Percentiles rank a stretch among this genome's conserved stretches.
Conservation (phyloP, 1,140 invertebrate genomes). For the Zaprionus africanus region DNA sequence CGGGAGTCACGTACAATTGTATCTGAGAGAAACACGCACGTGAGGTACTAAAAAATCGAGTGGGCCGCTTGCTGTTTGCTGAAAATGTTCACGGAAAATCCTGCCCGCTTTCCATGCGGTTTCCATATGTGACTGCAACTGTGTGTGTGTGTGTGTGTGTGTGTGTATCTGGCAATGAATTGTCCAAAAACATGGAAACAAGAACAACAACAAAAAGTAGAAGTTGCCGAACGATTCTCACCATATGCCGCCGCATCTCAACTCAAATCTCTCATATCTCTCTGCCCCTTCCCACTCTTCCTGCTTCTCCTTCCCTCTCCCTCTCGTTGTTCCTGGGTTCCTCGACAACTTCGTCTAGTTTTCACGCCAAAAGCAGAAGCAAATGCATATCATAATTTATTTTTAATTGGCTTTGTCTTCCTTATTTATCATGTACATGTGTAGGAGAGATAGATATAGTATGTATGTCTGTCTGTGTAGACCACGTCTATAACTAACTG, state of each 20-base stretch:
- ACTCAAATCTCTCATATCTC: constrained; percentile 41
- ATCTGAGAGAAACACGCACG: constrained; percentile 27
- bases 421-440: constrained; percentile 55
- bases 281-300: background rate
- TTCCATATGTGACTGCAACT: constrained; percentile 30
- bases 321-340: constrained; percentile 6
- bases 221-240: constrained; percentile 18
- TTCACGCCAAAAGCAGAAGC: constrained; percentile 9
- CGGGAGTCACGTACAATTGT: constrained; percentile 21
- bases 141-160: background rate
- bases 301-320: background rate
- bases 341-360: background rate
- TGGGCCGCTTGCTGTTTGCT: constrained; percentile 20
- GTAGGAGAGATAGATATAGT: background rate
- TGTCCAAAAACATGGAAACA: background rate
- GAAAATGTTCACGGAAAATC: constrained; percentile 25
- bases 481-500: background rate
- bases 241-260: constrained; percentile 27
- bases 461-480: background rate
- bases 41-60: constrained; percentile 13
- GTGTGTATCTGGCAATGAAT: constrained; percentile 5
- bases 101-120: constrained; percentile 20
- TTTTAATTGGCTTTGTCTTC: constrained; percentile 70
- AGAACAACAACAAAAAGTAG: background rate
- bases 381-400: constrained; percentile 76